Conservation (phyloP, 1,140 invertebrate species). For the Diploscapter pachys region DNA sequence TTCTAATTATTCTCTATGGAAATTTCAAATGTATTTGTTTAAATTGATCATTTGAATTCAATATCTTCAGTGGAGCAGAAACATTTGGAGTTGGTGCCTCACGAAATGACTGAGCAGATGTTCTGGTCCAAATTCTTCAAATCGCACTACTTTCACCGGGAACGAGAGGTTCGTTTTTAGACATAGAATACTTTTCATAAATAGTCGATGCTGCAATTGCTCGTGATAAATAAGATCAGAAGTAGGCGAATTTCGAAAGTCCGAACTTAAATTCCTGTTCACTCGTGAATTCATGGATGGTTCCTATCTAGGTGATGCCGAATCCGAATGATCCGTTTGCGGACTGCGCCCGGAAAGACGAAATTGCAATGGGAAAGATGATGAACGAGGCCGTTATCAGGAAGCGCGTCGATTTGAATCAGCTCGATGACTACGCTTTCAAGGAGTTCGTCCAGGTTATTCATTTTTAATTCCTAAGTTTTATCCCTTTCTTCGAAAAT, state of each 20-base stretch:
- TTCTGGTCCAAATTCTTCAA: constrained; percentile 99
- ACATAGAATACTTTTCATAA: too few relatives aligned
- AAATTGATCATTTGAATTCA: constrained; percentile 9
- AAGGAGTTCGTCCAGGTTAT: too few relatives aligned
- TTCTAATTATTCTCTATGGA: neutral
- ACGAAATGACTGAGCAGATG: constrained; percentile 87
- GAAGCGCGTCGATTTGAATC: constrained; percentile 35
- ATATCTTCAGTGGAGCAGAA: constrained; percentile 77
- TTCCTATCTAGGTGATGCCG: constrained; percentile 16
- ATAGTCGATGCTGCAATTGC: too few relatives aligned
- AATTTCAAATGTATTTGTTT: too few relatives aligned
- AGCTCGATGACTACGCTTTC: constrained; percentile 32
- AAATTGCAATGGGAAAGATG: constrained; percentile 39
- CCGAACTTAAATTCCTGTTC: too few relatives aligned
- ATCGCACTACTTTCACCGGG: constrained; percentile 98
- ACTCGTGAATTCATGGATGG: too few relatives aligned
- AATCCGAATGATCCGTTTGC: constrained; percentile 45
- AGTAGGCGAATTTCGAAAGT: too few relatives aligned
- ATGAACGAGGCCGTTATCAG: constrained; percentile 13
- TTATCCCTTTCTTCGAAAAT: too few relatives aligned
- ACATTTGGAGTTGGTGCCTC: constrained; percentile 90
- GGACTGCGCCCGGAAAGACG: constrained; percentile 46
- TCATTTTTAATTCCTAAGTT: too few relatives aligned
- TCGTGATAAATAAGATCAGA: too few relatives aligned
- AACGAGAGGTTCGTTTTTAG: constrained; percentile 65